These are phyloP conservation scores for Aphelenchoides besseyi DNA, from an alignment of 1,140 invertebrate species.

Conservation along the genomic window DNA sequence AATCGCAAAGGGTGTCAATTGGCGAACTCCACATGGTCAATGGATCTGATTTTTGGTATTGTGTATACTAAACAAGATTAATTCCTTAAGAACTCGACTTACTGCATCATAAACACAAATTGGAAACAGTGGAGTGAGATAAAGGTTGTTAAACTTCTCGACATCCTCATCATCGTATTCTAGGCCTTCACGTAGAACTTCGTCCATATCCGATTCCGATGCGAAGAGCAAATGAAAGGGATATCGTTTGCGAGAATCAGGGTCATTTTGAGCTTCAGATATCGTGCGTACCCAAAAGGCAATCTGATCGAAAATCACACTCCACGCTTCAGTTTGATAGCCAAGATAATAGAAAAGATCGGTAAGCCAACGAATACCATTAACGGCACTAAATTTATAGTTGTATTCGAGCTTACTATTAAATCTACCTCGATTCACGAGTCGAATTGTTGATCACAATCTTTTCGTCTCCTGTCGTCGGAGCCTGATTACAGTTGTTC, in stretches of 20 bases:
- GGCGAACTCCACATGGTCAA: neutral
- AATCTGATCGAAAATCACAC: neutral
- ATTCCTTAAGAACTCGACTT: constrained; percentile 8
- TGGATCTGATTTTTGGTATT: constrained; percentile 4
- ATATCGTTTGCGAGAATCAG: constrained; percentile 4
- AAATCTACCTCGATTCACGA: constrained; percentile 19
- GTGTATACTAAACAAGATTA: neutral
- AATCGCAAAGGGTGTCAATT: constrained; percentile 14
- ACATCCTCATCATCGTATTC: constrained; percentile 11
- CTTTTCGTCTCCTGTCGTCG: constrained; percentile 51
- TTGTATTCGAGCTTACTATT: neutral
- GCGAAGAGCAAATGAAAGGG: constrained; percentile 16
- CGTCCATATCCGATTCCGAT: constrained; percentile 9
- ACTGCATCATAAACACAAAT: constrained; percentile 9
- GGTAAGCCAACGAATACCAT: constrained; percentile 16
- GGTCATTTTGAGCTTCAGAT: neutral
- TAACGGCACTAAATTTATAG: constrained; percentile 11
- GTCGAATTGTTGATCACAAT: constrained; percentile 41
- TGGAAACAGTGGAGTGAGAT: constrained; percentile 15
- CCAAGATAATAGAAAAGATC: constrained; percentile 11
- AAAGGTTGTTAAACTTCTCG: constrained; percentile 26
- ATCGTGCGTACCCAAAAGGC: neutral
- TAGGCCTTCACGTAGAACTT: neutral
- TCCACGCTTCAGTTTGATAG: neutral
- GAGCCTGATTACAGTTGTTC: constrained; percentile 67